These are phyloP conservation scores for Mixornis gularis DNA, from an alignment of 2,113 vertebrate species.

Conservation along the genomic window DNA sequence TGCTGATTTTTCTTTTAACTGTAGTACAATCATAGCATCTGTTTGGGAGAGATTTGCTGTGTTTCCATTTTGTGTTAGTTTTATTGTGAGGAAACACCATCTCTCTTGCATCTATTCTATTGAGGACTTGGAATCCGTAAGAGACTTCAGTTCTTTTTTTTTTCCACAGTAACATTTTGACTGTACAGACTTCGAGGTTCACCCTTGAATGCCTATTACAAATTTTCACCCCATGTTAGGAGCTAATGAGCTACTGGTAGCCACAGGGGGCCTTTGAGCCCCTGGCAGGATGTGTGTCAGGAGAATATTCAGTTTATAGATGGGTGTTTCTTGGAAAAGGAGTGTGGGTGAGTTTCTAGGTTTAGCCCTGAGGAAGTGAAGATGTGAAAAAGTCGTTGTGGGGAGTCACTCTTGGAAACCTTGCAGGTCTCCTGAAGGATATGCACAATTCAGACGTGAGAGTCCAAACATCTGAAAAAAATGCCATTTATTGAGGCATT, in stretches of 20 bases:
- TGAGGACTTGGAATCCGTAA: neutral
- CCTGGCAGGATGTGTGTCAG: neutral
- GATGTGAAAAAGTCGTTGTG: neutral
- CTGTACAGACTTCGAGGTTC: neutral
- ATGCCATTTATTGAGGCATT: neutral
- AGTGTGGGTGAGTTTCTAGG: neutral
- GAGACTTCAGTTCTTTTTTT: neutral
- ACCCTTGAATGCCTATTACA: neutral
- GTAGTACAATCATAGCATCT: neutral
- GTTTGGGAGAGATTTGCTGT: neutral
- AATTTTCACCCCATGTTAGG: neutral
- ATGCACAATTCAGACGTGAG: neutral
- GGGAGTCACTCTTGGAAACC: neutral
- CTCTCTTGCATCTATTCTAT: rapidly evolving
- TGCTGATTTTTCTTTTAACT: neutral
- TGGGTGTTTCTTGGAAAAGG: neutral
- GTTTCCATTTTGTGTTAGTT: neutral
- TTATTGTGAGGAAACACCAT: neutral
- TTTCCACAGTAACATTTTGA: neutral
- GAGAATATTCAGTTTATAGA: neutral
- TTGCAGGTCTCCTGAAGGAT: neutral
- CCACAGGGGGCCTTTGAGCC: neutral
- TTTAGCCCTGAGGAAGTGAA: neutral
- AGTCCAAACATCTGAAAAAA: neutral
- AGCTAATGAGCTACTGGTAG: neutral